Evolutionary conservation across 2,888 invertebrate species (phyloP).

Genomic region (Molanna angustata): DNA sequence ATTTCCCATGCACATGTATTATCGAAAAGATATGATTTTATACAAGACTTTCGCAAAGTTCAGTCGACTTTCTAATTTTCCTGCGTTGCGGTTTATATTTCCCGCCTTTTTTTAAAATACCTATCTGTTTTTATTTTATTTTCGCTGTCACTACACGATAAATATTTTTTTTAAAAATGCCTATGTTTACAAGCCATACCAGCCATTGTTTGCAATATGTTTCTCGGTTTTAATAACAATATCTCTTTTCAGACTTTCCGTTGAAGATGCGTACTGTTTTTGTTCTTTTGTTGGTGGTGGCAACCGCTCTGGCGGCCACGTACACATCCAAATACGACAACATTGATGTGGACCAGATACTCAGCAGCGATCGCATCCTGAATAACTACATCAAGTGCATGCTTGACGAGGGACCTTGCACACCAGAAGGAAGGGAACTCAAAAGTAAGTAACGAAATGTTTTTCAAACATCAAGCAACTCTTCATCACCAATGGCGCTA

Average conservation of each 20-base stretch:
- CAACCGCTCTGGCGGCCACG: slow-evolving; percentile 3
- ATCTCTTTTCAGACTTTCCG: neutral
- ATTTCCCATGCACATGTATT: too few relatives aligned
- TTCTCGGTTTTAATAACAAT: neutral
- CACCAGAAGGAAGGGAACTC: slow-evolving; percentile 57
- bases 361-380: slow-evolving; percentile 55
- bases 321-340: slow-evolving; percentile 41
- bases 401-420: slow-evolving; percentile 59
- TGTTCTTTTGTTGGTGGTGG: slow-evolving; percentile 10
- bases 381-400: slow-evolving; percentile 61
- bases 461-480: too few relatives aligned
- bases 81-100: too few relatives aligned
- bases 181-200: neutral
- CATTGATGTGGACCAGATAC: slow-evolving; percentile 57
- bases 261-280: slow-evolving; percentile 10
- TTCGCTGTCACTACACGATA: too few relatives aligned
- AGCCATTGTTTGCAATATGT: neutral
- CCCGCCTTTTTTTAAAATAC: too few relatives aligned
- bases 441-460: slow-evolving; percentile 51
- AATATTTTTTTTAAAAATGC: too few relatives aligned
- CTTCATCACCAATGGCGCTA: too few relatives aligned
- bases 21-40: too few relatives aligned
- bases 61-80: too few relatives aligned
- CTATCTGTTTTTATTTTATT: too few relatives aligned
- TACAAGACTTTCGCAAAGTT: too few relatives aligned